Evolutionary conservation across 2,888 invertebrate genomes (phyloP).

Genomic region (Geophilus truncorum): DNA sequence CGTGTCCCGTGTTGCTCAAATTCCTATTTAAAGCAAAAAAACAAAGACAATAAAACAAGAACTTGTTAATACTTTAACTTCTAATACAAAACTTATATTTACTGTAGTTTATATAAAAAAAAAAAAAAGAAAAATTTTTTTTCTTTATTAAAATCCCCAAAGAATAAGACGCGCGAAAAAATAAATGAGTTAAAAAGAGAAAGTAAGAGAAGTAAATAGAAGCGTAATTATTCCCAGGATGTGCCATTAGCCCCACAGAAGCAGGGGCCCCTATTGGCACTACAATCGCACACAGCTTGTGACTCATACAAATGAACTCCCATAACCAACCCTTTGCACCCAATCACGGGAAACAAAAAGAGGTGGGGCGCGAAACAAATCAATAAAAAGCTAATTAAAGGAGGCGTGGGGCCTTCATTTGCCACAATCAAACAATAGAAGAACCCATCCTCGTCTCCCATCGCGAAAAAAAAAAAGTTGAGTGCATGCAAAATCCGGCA

Average conservation of each 20-base stretch:
- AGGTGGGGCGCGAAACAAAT: slow-evolving; percentile 2
- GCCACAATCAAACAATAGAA: neutral
- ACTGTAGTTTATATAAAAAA: too few relatives aligned
- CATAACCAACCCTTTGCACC: slow-evolving; percentile 3
- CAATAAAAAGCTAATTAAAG: slow-evolving; percentile 25
- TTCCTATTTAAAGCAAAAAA: slow-evolving; percentile 51
- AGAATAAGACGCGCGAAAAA: neutral
- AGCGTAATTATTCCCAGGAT: slow-evolving; percentile 32
- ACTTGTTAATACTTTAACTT: neutral
- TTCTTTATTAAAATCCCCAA: neutral
- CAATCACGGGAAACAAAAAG: neutral
- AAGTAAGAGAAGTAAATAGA: slow-evolving; percentile 31
- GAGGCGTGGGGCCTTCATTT: neutral
- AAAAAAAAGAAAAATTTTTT: neutral
- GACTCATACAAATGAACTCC: slow-evolving; percentile 32
- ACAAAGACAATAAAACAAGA: neutral
- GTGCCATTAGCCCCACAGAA: slow-evolving; percentile 29
- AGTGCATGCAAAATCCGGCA: neutral
- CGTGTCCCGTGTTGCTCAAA: slow-evolving; percentile 58
- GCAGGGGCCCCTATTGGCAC: slow-evolving; percentile 7
- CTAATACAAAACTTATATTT: neutral
- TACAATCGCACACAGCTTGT: slow-evolving; percentile 28
- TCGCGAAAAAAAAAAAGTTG: neutral
- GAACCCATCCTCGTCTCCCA: neutral
- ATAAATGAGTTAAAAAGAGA: neutral